A percentile compares a stretch with the other conserved stretches of the same genome.
phyloP scores from a whole-genome alignment of 2,888 invertebrate genomes.

The Megamerina dolium region DNA sequence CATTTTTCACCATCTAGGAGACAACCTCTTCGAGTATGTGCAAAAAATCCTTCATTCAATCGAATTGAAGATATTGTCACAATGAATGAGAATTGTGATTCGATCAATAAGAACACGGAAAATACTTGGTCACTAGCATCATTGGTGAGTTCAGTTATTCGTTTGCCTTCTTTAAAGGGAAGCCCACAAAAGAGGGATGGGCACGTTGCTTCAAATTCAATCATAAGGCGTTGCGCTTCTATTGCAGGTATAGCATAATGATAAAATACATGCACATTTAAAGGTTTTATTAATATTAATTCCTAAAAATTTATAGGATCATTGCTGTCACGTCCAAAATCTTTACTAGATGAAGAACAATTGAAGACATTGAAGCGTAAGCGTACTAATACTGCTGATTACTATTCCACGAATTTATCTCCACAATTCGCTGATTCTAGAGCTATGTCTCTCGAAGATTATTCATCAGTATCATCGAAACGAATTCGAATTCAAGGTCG shows the following conservation, averaged over 20 bases:
- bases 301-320: constrained; percentile 32
- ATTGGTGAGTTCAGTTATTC: constrained; percentile 37
- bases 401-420: constrained; percentile 7
- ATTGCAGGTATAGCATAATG: constrained; percentile 38
- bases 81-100: constrained; percentile 8
- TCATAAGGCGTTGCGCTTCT: constrained; percentile 42
- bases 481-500: constrained; percentile 44
- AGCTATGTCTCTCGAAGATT: constrained; percentile 24
- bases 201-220: constrained; percentile 22
- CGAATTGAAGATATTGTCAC: constrained; percentile 25
- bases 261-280: not conserved
- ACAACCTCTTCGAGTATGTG: constrained; percentile 28
- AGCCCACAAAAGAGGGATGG: constrained; percentile 5
- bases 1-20: constrained; percentile 24
- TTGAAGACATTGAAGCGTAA: constrained; percentile 36
- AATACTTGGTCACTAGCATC: constrained; percentile 21
- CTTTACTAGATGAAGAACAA: constrained; percentile 23
- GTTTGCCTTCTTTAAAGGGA: constrained; percentile 29
- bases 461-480: constrained; percentile 32
- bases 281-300: constrained; percentile 1
- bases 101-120: not conserved
- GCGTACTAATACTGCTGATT: constrained; percentile 36
- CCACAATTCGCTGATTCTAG: too few relatives aligned
- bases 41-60: constrained; percentile 18
- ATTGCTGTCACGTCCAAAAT: constrained; percentile 32